Conservation (phyloP, 1,140 invertebrate species). For the Ceratina australensis region DNA sequence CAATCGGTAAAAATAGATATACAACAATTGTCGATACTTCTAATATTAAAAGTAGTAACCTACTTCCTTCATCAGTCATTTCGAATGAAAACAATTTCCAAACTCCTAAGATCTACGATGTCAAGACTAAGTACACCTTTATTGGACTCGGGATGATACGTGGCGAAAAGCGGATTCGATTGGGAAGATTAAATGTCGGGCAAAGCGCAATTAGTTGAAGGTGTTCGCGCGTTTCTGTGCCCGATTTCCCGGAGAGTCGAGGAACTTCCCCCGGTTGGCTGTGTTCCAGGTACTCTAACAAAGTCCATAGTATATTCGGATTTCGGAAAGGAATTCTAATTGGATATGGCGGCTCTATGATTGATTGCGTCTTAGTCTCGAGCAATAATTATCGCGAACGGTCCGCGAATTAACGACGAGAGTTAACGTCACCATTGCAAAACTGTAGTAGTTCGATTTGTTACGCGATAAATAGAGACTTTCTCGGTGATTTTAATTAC, state of each 20-base stretch:
- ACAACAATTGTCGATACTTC: too few species aligned
- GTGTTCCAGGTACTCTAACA: constrained; percentile 15
- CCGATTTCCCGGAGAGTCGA: constrained; percentile 4
- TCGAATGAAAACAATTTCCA: too few species aligned
- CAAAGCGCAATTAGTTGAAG: constrained; percentile 17
- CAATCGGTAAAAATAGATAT: too few species aligned
- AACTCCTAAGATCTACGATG: too few species aligned
- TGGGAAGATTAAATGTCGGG: not conserved
- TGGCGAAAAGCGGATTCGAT: not conserved
- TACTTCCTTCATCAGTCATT: too few species aligned
- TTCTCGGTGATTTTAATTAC: not conserved
- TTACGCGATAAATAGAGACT: not conserved
- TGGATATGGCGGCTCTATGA: too few species aligned
- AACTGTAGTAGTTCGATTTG: not conserved
- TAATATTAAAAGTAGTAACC: too few species aligned
- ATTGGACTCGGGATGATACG: not conserved
- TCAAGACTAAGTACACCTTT: not conserved
- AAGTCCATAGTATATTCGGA: not conserved
- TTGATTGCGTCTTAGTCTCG: not conserved
- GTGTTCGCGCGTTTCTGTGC: constrained; percentile 22
- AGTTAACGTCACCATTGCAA: too few species aligned
- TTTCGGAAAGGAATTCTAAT: not conserved
- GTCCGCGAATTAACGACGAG: too few species aligned
- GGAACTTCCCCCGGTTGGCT: constrained; percentile 8
- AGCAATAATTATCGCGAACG: too few species aligned